Conservation (phyloP, 2,797 vertebrate species). For the Pyrocephalus nanus region DNA sequence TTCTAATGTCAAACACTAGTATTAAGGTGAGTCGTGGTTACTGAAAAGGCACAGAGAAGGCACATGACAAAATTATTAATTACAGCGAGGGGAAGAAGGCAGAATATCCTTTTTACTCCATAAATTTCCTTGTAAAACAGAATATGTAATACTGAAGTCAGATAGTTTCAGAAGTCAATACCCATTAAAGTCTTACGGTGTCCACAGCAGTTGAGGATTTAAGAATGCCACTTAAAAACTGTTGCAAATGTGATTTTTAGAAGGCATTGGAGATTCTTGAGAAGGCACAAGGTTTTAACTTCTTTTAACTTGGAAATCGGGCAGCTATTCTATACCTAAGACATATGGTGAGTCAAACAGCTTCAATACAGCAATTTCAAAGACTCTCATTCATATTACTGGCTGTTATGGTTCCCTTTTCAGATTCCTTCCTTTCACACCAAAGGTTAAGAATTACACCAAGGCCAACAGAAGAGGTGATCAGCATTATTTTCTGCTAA, state of each 20-base stretch:
- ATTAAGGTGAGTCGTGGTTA: constrained; percentile 73
- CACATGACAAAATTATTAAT: constrained; percentile 75
- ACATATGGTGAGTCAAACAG: neutral
- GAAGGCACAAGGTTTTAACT: neutral
- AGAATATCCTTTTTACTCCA: constrained; percentile 22
- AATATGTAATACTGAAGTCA: constrained; percentile 25
- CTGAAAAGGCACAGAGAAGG: constrained; percentile 60
- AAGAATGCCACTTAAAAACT: neutral
- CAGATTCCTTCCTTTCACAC: neutral
- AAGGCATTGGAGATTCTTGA: neutral
- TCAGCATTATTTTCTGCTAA: neutral
- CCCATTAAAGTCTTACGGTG: neutral
- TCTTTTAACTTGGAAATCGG: neutral
- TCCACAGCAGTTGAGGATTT: neutral
- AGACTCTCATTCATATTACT: neutral
- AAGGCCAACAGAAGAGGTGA: neutral
- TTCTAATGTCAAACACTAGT: constrained; percentile 77
- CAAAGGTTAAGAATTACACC: neutral
- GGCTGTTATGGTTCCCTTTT: neutral
- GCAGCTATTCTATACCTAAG: neutral
- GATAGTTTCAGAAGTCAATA: constrained; percentile 13
- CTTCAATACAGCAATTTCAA: neutral
- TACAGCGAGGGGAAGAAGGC: neutral
- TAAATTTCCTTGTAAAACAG: neutral
- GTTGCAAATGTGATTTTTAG: neutral